Base-by-base conservation (phyloP, 2,888 invertebrate genomes). In the Cephus spinipes region DNA sequence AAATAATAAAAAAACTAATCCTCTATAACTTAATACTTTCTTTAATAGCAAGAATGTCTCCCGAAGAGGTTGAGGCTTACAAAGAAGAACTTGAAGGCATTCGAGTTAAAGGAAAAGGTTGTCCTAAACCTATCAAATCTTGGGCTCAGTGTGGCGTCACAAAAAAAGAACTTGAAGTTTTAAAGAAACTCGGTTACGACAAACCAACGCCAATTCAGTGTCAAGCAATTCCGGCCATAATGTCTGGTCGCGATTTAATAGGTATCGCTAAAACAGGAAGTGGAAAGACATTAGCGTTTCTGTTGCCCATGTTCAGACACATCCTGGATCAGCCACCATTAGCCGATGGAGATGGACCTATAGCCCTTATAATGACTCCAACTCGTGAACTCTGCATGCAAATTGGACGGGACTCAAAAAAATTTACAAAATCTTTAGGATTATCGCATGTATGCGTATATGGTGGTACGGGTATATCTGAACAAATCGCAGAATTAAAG, bases 131-230 rank as follows among this genome's bases (percentile, higher is more conserved):
- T 0, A 97, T 99, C 80, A 97, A 95, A 92, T 95, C 96, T 0
- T 99, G 99, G 99, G 98, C 99, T 0, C 99, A 99, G 88, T 98
- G 98, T 90, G 99, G 99, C 9, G 97, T 99, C 32, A 98, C 98
- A 81, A 98, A 98, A 90, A 98, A 98, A 90, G 97, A 99, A 90
- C 93, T 99, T 92, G 98, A 98, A 87, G 95, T 97, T 83, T 92
- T 99, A 79, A 98, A 97, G 91, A 98, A 96, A 92, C 94, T 96
- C 79, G 95, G 95, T 79, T 99, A 98, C 92, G 98, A 98, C 87
- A 99, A 98, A 91, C 99, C 99, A 0, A 99, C 99, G 1, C 99
- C 99, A 0, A 99, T 99, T 88, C 99, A 99, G 92, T 96, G 97
- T 77, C 99, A 99, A 92, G 99, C 99, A 3, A 97, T 99, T 88